Evolutionary conservation across 2,888 invertebrate species (phyloP), one percentile per base, ranked within the genome.

Genomic region (Drosophila cognata): DNA sequence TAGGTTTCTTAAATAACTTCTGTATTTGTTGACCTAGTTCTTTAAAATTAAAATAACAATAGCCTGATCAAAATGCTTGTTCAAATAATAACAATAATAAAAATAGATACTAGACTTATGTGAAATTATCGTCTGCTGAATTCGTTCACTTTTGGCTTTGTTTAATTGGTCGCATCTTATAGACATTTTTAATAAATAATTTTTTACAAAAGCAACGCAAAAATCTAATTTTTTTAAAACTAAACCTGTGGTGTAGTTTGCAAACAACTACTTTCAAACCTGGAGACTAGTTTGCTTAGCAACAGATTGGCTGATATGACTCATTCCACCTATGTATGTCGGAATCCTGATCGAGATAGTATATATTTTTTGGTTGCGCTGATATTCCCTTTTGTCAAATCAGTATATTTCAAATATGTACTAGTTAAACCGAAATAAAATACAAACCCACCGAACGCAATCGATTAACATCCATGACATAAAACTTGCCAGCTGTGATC

Each of bases 401-500:
- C 25, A 25, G 16, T 25, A 25, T 25, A 4, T 5, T 21, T 43
- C 11, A 43, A 43, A 13, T 31, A n/a, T 52, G 13, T 6, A 4
- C 4, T 11, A 43, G 5, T 43, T 11, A 21, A 43, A 2, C 2
- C 5, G 8, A 53, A 53, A 52, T 29, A 8, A 6, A 29, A 51
- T 8, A 1, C 11, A 46, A 36, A 35, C 74, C 56, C 38, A 92
- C 92, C 82, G 84, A 84, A 71, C 89, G 80, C 33, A 93, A 67
- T 4, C 91, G 89, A 60, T 89, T 83, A n/a, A 92, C 84, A 74
- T 93, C 91, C 91, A 93, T 91, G 4, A 84, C 71, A 63, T 90
- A 93, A 51, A 93, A 90, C 75, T 93, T 93, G 6, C 92, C 93
- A 1, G 92, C 93, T 2, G 93, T 92, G 1, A 93, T 46, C 46